These are phyloP conservation scores for Oikopleura albicans DNA, from an alignment of 23 tunicate species.

Conservation along the genomic window DNA sequence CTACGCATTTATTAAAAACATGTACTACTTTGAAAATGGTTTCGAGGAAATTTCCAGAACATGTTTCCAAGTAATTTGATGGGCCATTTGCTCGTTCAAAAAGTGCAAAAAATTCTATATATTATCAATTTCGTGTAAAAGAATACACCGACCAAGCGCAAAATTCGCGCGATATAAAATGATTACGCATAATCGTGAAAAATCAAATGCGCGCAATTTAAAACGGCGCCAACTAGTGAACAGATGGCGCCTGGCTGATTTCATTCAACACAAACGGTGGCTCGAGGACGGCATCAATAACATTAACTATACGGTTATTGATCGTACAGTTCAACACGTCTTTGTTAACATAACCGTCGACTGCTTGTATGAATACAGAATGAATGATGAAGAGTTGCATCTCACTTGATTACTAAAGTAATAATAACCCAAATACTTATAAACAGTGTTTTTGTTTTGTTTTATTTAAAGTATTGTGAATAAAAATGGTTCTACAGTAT, in stretches of 20 bases:
- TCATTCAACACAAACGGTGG: not conserved
- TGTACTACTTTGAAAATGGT: too few species aligned
- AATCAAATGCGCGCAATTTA: not conserved
- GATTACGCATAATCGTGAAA: not conserved
- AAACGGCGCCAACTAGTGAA: not conserved
- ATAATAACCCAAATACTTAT: too few species aligned
- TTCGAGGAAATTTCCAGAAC: too few species aligned
- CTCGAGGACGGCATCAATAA: not conserved
- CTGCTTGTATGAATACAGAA: not conserved
- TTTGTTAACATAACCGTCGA: not conserved
- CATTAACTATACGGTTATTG: not conserved
- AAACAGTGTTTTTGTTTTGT: too few species aligned
- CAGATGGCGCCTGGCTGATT: not conserved
- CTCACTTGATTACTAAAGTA: too few species aligned
- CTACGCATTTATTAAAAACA: too few species aligned
- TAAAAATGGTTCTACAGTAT: too few species aligned
- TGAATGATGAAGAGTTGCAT: not conserved
- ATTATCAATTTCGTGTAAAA: too few species aligned
- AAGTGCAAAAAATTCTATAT: too few species aligned
- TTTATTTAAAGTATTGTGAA: too few species aligned
- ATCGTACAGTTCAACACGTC: not conserved
- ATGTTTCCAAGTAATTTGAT: too few species aligned
- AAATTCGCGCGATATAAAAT: slow-evolving; percentile 3
- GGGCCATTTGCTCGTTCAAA: too few species aligned
- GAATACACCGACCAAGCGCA: not conserved